phyloP scores from a whole-genome alignment of 2,113 vertebrate species.

The Myotis yumanensis region DNA sequence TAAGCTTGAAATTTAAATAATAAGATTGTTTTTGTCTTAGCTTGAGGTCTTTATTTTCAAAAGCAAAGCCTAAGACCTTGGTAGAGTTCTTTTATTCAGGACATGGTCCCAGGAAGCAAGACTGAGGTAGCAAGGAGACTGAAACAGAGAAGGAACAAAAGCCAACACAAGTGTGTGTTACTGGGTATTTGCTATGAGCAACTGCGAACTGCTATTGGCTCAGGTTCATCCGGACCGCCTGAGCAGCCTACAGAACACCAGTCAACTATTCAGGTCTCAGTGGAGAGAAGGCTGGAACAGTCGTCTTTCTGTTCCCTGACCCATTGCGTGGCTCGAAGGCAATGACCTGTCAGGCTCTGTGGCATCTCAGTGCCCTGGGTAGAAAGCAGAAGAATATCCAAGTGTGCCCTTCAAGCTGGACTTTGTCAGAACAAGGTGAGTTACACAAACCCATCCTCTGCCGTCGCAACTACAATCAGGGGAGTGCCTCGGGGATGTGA shows the following conservation, averaged over 20 bases:
- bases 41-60: neutral
- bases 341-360: neutral
- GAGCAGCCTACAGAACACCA: neutral
- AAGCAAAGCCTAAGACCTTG: neutral
- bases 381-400: neutral
- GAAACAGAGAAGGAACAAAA: neutral
- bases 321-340: neutral
- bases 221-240: neutral
- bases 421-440: neutral
- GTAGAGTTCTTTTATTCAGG: neutral
- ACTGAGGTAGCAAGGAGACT: neutral
- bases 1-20: neutral
- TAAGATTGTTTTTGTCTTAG: neutral
- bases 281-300: neutral
- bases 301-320: neutral
- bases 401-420: neutral
- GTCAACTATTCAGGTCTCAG: neutral
- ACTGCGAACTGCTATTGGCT: neutral
- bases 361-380: neutral
- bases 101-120: neutral
- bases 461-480: neutral
- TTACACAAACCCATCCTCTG: neutral
- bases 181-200: neutral
- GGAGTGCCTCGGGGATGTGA: neutral
- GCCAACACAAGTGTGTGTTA: rapidly evolving